Percentiles rank a stretch among this genome's conserved stretches.
Evolutionary conservation across 2,113 vertebrate species (phyloP).

Genomic region (Chaenocephalus aceratus): DNA sequence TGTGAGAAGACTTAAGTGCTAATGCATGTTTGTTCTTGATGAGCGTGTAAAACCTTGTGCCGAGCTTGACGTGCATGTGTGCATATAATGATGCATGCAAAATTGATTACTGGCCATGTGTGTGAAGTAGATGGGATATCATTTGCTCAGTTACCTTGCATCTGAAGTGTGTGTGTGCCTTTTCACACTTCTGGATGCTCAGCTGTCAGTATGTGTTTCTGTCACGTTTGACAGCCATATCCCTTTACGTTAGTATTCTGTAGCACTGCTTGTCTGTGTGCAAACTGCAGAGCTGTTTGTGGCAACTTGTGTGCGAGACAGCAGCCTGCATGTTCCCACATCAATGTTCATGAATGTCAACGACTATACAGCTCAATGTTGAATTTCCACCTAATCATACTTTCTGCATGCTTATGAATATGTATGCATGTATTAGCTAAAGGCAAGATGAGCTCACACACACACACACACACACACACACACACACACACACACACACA

Average conservation of each 20-base stretch:
- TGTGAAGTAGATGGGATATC: background rate
- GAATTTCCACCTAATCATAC: constrained; percentile 32
- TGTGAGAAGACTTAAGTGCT: background rate
- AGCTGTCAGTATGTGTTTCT: background rate
- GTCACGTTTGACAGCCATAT: constrained; percentile 33
- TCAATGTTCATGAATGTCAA: constrained; percentile 38
- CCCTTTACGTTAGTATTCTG: constrained; percentile 46
- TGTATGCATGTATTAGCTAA: constrained; percentile 6
- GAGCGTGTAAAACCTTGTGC: constrained; percentile 16
- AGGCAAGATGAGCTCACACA: constrained; percentile 32
- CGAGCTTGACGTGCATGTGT: background rate
- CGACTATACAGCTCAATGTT: background rate
- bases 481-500: constrained; percentile 17
- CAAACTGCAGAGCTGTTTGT: too few relatives aligned
- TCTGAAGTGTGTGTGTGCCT: background rate
- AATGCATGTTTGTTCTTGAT: constrained; percentile 1
- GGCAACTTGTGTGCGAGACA: background rate
- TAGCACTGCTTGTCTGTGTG: background rate
- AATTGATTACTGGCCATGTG: background rate
- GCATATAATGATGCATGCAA: background rate
- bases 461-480: constrained; percentile 19
- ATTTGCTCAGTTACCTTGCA: constrained; percentile 14
- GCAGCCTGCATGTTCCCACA: background rate
- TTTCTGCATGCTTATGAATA: constrained; percentile 2
- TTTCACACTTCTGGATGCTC: constrained; percentile 10